These are phyloP conservation scores for Sinhomidia bicolor DNA, from an alignment of 2,888 invertebrate genomes.

Conservation along the genomic window DNA sequence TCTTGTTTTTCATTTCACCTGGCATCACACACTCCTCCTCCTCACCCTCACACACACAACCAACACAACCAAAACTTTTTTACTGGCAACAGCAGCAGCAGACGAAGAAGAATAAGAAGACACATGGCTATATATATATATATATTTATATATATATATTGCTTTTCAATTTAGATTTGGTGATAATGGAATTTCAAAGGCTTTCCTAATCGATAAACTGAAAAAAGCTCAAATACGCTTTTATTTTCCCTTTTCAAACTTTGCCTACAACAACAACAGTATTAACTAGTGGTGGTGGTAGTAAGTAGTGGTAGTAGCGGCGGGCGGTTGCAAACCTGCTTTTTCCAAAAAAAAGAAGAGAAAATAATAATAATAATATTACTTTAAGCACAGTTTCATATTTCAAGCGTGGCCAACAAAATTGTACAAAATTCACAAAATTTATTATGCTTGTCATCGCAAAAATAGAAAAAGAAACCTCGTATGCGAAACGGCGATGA, in stretches of 20 bases:
- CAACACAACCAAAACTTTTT: not conserved
- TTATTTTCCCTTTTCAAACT: constrained; percentile 38
- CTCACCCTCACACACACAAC: not conserved
- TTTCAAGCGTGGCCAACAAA: constrained; percentile 10
- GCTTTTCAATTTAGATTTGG: constrained; percentile 69
- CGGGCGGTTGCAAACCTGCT: not conserved
- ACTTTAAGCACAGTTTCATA: not conserved
- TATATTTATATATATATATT: not conserved
- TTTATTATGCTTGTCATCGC: not conserved
- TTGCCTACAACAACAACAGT: not conserved
- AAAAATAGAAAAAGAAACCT: not conserved
- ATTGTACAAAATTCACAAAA: constrained; percentile 17
- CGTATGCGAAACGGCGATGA: not conserved
- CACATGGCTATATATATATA: not conserved
- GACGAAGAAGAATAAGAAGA: too few relatives aligned
- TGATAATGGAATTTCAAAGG: constrained; percentile 73
- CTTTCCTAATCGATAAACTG: constrained; percentile 66
- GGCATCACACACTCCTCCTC: constrained; percentile 22
- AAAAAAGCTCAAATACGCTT: constrained; percentile 39
- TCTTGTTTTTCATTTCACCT: constrained; percentile 70
- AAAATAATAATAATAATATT: too few relatives aligned
- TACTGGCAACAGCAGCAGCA: too few relatives aligned
- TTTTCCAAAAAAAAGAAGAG: not conserved
- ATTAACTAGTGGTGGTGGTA: not conserved
- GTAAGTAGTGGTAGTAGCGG: not conserved